Percentiles rank a stretch among this genome's conserved stretches.
Evolutionary conservation across 2,113 vertebrate species (phyloP).

Genomic region (Merops nubicus): DNA sequence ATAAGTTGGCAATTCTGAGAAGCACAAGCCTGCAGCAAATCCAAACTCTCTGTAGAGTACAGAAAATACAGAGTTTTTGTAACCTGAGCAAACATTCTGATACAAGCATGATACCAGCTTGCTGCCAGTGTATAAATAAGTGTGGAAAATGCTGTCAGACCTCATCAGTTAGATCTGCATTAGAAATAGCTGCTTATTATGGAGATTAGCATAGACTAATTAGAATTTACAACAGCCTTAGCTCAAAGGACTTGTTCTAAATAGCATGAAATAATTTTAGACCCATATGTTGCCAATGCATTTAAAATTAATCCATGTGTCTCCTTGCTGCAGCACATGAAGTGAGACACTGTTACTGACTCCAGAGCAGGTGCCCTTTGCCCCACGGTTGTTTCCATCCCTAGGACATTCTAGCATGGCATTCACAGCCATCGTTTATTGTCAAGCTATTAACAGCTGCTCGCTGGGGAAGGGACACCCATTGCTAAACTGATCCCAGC

Average conservation of each 20-base stretch:
- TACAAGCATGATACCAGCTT: not conserved
- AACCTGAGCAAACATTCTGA: not conserved
- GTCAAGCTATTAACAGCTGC: not conserved
- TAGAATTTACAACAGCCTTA: constrained; percentile 55
- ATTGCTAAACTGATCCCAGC: not conserved
- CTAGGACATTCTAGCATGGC: rapidly evolving
- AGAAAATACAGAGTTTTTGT: not conserved
- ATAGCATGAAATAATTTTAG: constrained; percentile 55
- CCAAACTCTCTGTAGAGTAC: not conserved
- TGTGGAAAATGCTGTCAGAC: constrained; percentile 38
- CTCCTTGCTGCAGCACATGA: not conserved
- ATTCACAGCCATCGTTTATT: rapidly evolving
- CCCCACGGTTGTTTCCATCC: not conserved
- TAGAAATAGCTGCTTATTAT: constrained; percentile 62
- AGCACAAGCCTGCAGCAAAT: not conserved
- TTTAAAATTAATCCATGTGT: constrained; percentile 52
- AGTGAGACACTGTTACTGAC: not conserved
- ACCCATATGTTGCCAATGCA: constrained; percentile 21
- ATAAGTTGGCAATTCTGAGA: not conserved
- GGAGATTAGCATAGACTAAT: constrained; percentile 54
- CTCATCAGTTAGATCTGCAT: constrained; percentile 47
- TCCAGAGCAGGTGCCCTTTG: not conserved
- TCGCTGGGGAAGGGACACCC: not conserved
- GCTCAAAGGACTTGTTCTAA: constrained; percentile 66
- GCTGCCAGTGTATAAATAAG: not conserved